Evolutionary conservation across 2,888 invertebrate species (phyloP).

Genomic region (Euspilapteryx auroguttella): DNA sequence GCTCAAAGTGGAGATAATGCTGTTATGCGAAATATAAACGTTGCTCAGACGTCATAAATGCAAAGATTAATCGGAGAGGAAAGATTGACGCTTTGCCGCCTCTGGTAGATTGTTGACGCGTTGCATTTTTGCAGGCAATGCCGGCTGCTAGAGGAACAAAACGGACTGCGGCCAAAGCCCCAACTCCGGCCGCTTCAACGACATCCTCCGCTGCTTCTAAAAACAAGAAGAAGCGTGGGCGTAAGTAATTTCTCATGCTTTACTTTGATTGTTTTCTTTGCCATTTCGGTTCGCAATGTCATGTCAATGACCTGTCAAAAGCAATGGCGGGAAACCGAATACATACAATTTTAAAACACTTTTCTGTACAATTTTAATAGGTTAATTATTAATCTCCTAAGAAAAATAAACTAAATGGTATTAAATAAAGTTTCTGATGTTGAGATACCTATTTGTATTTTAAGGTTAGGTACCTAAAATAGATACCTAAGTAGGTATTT

Average conservation of each 20-base stretch:
- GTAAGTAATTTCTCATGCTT: slow-evolving; percentile 22
- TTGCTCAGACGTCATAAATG: slow-evolving; percentile 23
- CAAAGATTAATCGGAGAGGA: slow-evolving; percentile 37
- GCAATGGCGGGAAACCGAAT: slow-evolving; percentile 51
- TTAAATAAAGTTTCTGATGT: too few species aligned
- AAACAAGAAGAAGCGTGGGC: slow-evolving; percentile 51
- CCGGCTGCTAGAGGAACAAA: slow-evolving; percentile 56
- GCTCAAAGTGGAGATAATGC: too few species aligned
- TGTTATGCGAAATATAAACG: slow-evolving; percentile 18
- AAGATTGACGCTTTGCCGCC: slow-evolving; percentile 25
- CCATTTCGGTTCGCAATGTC: slow-evolving; percentile 47
- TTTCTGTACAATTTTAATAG: too few species aligned
- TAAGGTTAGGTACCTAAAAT: too few species aligned
- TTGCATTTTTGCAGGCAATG: slow-evolving; percentile 55
- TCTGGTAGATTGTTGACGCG: slow-evolving; percentile 33
- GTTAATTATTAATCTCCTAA: too few species aligned
- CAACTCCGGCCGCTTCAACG: slow-evolving; percentile 16
- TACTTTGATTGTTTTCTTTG: slow-evolving; percentile 15
- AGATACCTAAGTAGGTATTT: too few species aligned
- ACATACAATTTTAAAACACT: too few species aligned
- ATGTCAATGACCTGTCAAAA: slow-evolving; percentile 59
- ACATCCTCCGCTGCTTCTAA: slow-evolving; percentile 35
- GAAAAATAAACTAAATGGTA: too few species aligned
- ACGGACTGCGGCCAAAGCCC: slow-evolving; percentile 47
- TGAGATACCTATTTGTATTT: too few species aligned